Evolutionary conservation across 2,888 invertebrate species (phyloP), one percentile per base, ranked within the genome.

Genomic region (Pachycephus smyrnensis): DNA sequence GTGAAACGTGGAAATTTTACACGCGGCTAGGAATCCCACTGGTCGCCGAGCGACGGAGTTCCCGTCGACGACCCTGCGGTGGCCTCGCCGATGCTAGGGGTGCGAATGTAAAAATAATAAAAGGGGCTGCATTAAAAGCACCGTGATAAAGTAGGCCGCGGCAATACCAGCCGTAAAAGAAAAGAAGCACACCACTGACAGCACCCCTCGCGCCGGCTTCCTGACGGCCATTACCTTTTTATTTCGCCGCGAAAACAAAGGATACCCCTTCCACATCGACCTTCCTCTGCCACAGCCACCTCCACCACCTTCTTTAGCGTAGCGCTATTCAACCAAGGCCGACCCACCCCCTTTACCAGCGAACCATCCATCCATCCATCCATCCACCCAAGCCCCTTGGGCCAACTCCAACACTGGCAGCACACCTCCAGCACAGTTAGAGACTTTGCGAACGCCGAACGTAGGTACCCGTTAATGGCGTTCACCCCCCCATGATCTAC

Each of bases 161-260:
- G 79, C 79, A 80, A 80, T 80, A 80, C 75, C 77, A 75, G 76
- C 79, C 80, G 76, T 80, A 80, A 82, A 82, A 80, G 75, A 77
- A 78, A 78, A 78, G 76, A 76, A 77, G 75, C 55, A 77, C 77
- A 80, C 80, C 73, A 79, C 81, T 78, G 83, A 82, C 82, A 81
- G 80, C 80, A 69, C 76, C 79, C 83, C 79, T 82, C 78, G 80
- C 75, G 77, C 75, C 83, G 79, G 75, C 80, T 77, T 81, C 82
- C 81, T 81, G 78, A 74, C 79, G 84, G 78, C 82, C 83, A 82
- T 84, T 84, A 84, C 84, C 81, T 83, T 84, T 85, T 85, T 85
- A 84, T 85, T 82, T 85, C 82, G 80, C 75, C 77, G 78, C 80
- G 80, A 81, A 85, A 84, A 84, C 84, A 85, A 85, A 84, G 80